Evolutionary conservation across 2,797 vertebrate species (phyloP).

Genomic region (Gobio occitaniae): DNA sequence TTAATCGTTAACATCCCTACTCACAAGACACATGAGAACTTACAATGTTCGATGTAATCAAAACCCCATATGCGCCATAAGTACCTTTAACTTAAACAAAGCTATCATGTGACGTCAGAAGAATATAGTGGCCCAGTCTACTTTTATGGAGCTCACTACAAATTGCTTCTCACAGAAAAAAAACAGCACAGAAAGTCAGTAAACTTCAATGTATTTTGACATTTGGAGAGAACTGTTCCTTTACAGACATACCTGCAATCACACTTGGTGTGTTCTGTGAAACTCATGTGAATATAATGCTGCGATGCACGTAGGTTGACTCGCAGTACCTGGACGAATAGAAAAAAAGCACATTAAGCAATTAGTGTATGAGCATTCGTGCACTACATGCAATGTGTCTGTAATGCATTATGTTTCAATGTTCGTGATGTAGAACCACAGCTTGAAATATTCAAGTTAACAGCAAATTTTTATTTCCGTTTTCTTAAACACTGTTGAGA

Average conservation of each 20-base stretch:
- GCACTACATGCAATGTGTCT: background rate
- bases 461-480: slow-evolving; percentile 11
- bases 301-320: slow-evolving; percentile 80
- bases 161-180: background rate
- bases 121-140: background rate
- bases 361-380: background rate
- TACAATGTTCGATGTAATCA: background rate
- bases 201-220: too few relatives aligned
- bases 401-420: background rate
- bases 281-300: slow-evolving; percentile 84
- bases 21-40: too few relatives aligned
- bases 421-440: slow-evolving; percentile 8
- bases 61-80: background rate
- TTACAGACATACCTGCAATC: slow-evolving; percentile 87
- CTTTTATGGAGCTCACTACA: background rate
- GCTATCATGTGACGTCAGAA: too few relatives aligned
- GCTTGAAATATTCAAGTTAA: slow-evolving; percentile 22
- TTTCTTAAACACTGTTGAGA: slow-evolving; percentile 3
- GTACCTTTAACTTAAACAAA: background rate
- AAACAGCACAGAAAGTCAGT: background rate
- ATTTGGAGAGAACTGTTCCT: background rate
- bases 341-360: slow-evolving; percentile 41
- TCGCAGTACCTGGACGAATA: slow-evolving; percentile 82
- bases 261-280: slow-evolving; percentile 91
- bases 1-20: too few relatives aligned